Evolutionary conservation across 2,888 invertebrate genomes (phyloP), one percentile per base, ranked within the genome.

Genomic region (Anthoptus insignis): DNA sequence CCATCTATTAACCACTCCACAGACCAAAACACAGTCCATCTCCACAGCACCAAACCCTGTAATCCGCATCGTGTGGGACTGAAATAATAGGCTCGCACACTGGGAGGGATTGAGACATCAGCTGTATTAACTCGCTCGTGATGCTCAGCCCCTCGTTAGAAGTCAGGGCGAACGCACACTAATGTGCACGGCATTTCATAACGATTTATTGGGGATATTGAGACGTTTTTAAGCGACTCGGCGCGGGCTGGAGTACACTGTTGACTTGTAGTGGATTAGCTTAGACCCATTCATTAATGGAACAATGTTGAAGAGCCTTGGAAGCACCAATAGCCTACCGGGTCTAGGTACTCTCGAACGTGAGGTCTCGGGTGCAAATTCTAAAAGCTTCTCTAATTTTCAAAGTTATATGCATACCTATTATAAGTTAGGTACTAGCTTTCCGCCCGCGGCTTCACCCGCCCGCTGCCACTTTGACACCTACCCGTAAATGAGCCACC

Each of bases 81-180:
- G 88, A 91, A 92, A 93, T 93, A 93, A 92, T 92, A 93, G 92
- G 89, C 89, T 86, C 79, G 83, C 91, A 86, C 87, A 80, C 89
- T 91, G 93, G 93, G 93, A 92, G 93, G 93, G 88, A 93, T 93
- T 93, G 93, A 93, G 93, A 93, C 93, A 93, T 93, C 93, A 93
- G 71, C 81, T 76, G 86, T 84, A 88, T 87, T 88, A 88, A 78
- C 78, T 77, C 75, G 78, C 74, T 80, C 80, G 76, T 76, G 79
- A 78, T 73, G 68, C 75, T 56, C 66, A 59, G 71, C 66, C 63
- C 61, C 72, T 74, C 74, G 76, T 77, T 77, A 77, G 65, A 60
- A 63, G 27, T 21, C 63, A 63, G 63, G 69, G 47, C 64, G 49
- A 49, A 52, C 64, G 50, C 57, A 67, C 67, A 65, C 63, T 60